Conservation (phyloP, 2,888 invertebrate species). For the Leptinotarsa peninsularis region DNA sequence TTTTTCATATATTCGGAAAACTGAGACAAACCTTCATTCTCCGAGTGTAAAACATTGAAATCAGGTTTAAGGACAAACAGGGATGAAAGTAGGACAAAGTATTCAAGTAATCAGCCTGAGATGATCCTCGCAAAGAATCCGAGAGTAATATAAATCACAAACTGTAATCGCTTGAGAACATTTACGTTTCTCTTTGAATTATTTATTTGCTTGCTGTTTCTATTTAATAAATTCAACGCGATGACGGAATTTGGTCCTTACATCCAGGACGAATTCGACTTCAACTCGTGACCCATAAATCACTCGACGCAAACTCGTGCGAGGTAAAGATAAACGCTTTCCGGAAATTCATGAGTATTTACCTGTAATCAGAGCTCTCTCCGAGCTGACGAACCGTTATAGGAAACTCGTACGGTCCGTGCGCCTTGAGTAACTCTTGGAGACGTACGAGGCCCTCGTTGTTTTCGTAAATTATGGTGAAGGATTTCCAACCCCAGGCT, state of each 20-base stretch:
- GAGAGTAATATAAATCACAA: neutral
- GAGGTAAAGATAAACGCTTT: neutral
- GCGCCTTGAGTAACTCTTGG: constrained; percentile 89
- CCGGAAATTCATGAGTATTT: constrained; percentile 40
- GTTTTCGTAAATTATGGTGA: constrained; percentile 96
- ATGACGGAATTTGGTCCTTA: neutral
- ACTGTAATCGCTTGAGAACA: neutral
- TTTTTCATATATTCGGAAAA: no score
- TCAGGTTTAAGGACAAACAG: no score
- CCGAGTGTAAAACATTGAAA: no score
- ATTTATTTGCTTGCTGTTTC: neutral
- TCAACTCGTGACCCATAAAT: neutral
- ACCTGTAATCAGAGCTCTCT: constrained; percentile 89
- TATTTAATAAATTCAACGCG: neutral
- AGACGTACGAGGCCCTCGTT: constrained; percentile 91
- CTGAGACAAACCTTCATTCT: no score
- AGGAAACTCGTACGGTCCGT: constrained; percentile 85
- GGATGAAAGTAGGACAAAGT: neutral
- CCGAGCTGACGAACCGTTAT: constrained; percentile 87
- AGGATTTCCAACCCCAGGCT: constrained; percentile 94
- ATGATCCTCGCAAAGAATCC: neutral
- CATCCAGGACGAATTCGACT: neutral
- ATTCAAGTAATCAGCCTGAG: neutral
- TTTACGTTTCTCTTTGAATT: neutral
- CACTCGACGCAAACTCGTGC: neutral